Evolutionary conservation across 1,140 invertebrate species (phyloP).

Genomic region (Whitmania pigra): DNA sequence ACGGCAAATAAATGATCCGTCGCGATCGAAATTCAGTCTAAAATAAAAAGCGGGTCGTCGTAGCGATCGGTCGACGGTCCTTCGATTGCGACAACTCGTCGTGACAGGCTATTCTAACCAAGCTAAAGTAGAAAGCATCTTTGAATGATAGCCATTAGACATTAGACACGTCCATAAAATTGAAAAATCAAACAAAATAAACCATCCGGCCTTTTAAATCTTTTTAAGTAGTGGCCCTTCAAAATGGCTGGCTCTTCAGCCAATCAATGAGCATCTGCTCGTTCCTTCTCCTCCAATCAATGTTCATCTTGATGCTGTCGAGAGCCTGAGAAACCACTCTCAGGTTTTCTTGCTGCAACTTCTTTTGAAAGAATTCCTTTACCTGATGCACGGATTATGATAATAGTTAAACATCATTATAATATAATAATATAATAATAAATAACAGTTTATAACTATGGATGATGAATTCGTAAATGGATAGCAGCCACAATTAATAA

Average conservation of each 20-base stretch:
- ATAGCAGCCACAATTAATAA: neutral
- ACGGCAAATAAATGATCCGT: no score
- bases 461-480: neutral
- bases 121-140: no score
- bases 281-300: slow-evolving; percentile 59
- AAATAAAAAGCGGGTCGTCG: no score
- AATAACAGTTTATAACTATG: neutral
- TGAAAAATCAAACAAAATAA: neutral
- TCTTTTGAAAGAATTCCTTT: slow-evolving; percentile 55
- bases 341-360: slow-evolving; percentile 50
- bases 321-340: slow-evolving; percentile 58
- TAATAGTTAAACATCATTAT: neutral
- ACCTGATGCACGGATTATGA: slow-evolving; percentile 45
- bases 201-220: neutral
- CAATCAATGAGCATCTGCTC: slow-evolving; percentile 51
- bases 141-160: no score
- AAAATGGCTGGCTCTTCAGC: slow-evolving; percentile 37
- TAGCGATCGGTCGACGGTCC: no score
- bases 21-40: no score
- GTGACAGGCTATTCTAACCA: no score
- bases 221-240: neutral
- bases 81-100: no score
- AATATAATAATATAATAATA: neutral
- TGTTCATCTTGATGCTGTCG: slow-evolving; percentile 63
- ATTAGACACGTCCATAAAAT: no score